These are phyloP conservation scores for Poeciliopsis presidionis DNA, from an alignment of 2,797 vertebrate species.

Conservation along the genomic window DNA sequence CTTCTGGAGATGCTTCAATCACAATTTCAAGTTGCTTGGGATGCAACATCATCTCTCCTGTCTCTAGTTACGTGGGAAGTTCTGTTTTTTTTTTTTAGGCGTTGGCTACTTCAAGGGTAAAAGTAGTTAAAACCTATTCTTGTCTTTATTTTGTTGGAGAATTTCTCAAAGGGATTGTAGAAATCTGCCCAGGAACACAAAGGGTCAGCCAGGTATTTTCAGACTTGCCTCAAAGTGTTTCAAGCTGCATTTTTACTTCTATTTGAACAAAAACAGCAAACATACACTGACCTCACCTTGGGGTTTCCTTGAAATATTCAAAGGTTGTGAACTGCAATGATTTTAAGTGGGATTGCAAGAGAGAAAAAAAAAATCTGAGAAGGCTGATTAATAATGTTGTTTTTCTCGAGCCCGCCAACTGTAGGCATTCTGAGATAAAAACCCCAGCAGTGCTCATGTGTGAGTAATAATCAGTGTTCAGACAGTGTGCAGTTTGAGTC, in stretches of 20 bases:
- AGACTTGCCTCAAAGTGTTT: slow-evolving; percentile 21
- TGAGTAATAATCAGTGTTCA: slow-evolving; percentile 47
- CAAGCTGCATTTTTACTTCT: slow-evolving; percentile 14
- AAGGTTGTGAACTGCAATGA: slow-evolving; percentile 6
- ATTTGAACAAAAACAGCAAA: slow-evolving; percentile 1
- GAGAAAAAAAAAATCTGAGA: background rate
- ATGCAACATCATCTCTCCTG: background rate
- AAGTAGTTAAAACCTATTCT: slow-evolving; percentile 21
- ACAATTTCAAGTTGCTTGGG: background rate
- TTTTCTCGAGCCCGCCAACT: slow-evolving; percentile 17
- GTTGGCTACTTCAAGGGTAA: background rate
- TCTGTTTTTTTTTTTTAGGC: background rate
- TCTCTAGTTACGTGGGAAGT: background rate
- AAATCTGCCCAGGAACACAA: slow-evolving; percentile 51
- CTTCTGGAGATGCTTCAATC: background rate
- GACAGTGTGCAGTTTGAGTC: slow-evolving; percentile 22
- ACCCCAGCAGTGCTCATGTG: slow-evolving; percentile 23
- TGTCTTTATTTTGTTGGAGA: slow-evolving; percentile 43
- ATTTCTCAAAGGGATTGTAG: slow-evolving; percentile 55
- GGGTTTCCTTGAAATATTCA: slow-evolving; percentile 9
- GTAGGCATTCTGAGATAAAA: slow-evolving; percentile 26
- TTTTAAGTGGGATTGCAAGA: background rate
- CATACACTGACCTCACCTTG: slow-evolving; percentile 9
- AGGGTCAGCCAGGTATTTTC: slow-evolving; percentile 43
- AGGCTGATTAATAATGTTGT: slow-evolving; percentile 23